Percentiles rank a stretch among this genome's conserved stretches.
Evolutionary conservation across 2,888 invertebrate genomes (phyloP).

Genomic region (Hemistola chrysoprasaria): DNA sequence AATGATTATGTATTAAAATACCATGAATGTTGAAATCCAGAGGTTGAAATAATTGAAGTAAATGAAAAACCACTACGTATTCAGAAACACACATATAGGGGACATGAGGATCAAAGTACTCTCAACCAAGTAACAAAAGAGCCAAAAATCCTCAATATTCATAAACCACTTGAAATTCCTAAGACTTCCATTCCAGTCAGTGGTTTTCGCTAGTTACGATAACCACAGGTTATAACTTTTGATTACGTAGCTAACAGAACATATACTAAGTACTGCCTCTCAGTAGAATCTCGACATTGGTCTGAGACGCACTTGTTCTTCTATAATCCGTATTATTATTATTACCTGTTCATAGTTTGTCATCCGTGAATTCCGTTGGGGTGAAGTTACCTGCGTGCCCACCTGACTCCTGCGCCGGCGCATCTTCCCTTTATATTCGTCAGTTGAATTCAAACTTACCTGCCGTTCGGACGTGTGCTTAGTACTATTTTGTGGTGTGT

Average conservation of each 20-base stretch:
- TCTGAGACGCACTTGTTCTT: constrained; percentile 15
- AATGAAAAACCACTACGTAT: too few relatives aligned
- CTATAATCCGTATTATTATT: constrained; percentile 8
- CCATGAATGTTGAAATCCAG: too few relatives aligned
- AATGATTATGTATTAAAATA: too few relatives aligned
- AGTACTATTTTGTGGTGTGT: constrained; percentile 39
- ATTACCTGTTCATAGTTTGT: constrained; percentile 9
- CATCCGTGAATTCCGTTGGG: constrained; percentile 25
- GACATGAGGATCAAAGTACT: too few relatives aligned
- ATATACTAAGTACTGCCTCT: neutral
- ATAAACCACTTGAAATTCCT: constrained; percentile 27
- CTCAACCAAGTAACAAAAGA: too few relatives aligned
- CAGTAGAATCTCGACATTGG: constrained; percentile 9
- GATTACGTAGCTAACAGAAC: too few relatives aligned
- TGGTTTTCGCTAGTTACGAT: constrained; percentile 18
- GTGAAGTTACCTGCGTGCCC: constrained; percentile 18
- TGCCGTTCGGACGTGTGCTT: constrained; percentile 28
- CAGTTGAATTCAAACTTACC: constrained; percentile 33
- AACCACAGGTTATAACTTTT: constrained; percentile 2
- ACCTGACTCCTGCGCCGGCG: constrained; percentile 23
- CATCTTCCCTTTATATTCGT: constrained; percentile 7
- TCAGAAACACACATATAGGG: too few relatives aligned
- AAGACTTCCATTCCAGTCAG: constrained; percentile 22
- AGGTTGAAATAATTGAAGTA: too few relatives aligned
- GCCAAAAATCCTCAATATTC: constrained; percentile 11